Percentiles rank a stretch among this genome's conserved stretches.
These are phyloP conservation scores for Otocyon megalotis DNA, from an alignment of 2,113 vertebrate genomes.

Conservation along the genomic window DNA sequence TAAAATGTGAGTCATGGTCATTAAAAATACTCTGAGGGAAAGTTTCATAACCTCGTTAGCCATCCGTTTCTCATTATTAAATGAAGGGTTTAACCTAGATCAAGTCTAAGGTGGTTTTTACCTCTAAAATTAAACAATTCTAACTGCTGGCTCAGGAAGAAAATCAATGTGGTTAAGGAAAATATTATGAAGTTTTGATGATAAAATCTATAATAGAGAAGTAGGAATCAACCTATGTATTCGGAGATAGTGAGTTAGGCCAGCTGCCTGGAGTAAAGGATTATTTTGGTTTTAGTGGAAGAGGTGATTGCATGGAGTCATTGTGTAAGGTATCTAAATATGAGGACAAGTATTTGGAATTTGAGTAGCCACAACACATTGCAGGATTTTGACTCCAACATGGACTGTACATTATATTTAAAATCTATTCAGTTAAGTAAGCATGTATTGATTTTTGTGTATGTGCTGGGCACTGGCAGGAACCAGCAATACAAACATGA, in stretches of 20 bases:
- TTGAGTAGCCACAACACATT: neutral
- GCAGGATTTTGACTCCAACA: neutral
- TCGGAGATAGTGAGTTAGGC: neutral
- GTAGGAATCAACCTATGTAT: neutral
- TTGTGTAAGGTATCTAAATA: neutral
- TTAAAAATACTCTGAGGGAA: slow-evolving; percentile 66
- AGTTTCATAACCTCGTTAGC: slow-evolving; percentile 38
- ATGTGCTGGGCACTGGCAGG: neutral
- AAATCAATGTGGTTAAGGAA: slow-evolving; percentile 21
- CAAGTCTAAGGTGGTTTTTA: slow-evolving; percentile 36
- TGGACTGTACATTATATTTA: neutral
- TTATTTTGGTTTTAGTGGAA: neutral
- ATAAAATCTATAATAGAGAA: neutral
- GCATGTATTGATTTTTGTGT: neutral
- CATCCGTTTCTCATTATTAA: slow-evolving; percentile 66
- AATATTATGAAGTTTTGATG: neutral
- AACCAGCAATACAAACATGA: neutral
- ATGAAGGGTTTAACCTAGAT: slow-evolving; percentile 62
- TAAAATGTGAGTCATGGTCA: slow-evolving; percentile 57
- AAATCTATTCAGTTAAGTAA: neutral
- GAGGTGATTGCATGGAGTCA: neutral
- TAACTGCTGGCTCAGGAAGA: slow-evolving; percentile 67
- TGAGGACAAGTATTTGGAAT: neutral
- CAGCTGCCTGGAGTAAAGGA: neutral
- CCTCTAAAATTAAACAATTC: slow-evolving; percentile 64